Evolutionary conservation across 2,888 invertebrate species (phyloP), one percentile per base, ranked within the genome.

Genomic region (Trichogramma dendrolimi): DNA sequence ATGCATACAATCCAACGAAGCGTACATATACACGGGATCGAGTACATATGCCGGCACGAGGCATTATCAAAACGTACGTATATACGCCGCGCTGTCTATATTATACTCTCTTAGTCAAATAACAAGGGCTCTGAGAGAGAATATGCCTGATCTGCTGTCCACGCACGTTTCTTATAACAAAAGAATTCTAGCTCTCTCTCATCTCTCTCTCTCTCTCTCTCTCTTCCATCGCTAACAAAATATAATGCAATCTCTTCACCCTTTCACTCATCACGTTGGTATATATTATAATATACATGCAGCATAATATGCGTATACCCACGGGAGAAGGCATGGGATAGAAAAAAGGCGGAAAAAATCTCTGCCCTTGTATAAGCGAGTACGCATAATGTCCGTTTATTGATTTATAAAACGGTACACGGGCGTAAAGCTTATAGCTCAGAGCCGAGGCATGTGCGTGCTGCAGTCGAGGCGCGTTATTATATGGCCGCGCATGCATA

Each of bases 161-260:
- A 27, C 27, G 27, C 27, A 27, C 27, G 27, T 27, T 27, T 27
- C 27, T 27, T 27, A 27, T 27, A 27, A 27, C 27, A 27, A 27
- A 27, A 27, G 27, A 27, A 27, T 27, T 27, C 27, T 27, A 27
- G 27, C 27, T 11, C 48, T 48, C 14, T 48, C 11, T 48, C 48
- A n/a, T n/a, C 48, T n/a, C 11, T 8, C 48, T 48, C 48, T 10
- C 47, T 47, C 47, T 48, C n/a, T 10, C 48, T 48, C 48, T 6
- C n/a, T 48, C 48, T 48, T 48, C 49, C 6, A 10, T 8, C 38
- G 6, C n/a, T 46, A 56, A 62, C 55, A 62, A 62, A 62, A 59
- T 59, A 62, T 56, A 59, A 55, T 55, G 52, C 49, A 42, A 27
- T 27, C 44, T 39, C 52, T 27, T 44, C 43, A 49, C 43, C 52